phyloP scores from a whole-genome alignment of 2,888 invertebrate genomes.

The Phlogophora meticulosa region DNA sequence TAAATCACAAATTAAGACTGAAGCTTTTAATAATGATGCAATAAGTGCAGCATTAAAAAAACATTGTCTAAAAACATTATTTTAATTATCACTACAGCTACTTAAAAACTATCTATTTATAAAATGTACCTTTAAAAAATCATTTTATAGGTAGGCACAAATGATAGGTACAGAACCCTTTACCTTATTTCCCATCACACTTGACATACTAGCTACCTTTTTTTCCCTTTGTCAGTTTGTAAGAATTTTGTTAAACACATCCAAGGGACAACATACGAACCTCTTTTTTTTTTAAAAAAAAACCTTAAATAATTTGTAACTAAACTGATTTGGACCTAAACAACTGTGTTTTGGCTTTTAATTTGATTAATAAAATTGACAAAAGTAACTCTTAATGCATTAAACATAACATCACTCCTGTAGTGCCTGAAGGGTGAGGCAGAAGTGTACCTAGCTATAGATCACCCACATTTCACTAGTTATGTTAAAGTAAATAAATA shows the following conservation, averaged over 20 bases:
- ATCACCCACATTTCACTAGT: too few relatives aligned
- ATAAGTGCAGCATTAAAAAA: too few relatives aligned
- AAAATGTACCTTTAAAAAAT: too few relatives aligned
- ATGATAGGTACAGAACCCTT: slow-evolving; percentile 50
- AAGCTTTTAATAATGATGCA: too few relatives aligned
- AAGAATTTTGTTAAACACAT: slow-evolving; percentile 66
- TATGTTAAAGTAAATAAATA: too few relatives aligned
- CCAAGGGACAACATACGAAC: slow-evolving; percentile 38
- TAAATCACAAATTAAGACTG: too few relatives aligned
- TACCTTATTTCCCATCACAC: slow-evolving; percentile 4
- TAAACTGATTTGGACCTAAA: slow-evolving; percentile 37
- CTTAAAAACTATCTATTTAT: too few relatives aligned
- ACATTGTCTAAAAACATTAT: too few relatives aligned
- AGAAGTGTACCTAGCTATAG: too few relatives aligned
- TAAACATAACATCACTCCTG: not conserved
- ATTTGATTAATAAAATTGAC: slow-evolving; percentile 6
- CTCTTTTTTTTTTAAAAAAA: slow-evolving; percentile 31
- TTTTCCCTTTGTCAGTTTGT: slow-evolving; percentile 50
- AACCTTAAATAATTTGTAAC: slow-evolving; percentile 46
- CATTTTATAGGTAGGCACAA: too few relatives aligned
- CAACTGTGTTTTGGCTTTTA: slow-evolving; percentile 33
- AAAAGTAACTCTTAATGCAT: too few relatives aligned
- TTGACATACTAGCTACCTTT: slow-evolving; percentile 33
- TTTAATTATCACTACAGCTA: too few relatives aligned
- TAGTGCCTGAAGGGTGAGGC: not conserved